phyloP scores from a whole-genome alignment of 1,140 invertebrate genomes.

The Eulimnadia texana region DNA sequence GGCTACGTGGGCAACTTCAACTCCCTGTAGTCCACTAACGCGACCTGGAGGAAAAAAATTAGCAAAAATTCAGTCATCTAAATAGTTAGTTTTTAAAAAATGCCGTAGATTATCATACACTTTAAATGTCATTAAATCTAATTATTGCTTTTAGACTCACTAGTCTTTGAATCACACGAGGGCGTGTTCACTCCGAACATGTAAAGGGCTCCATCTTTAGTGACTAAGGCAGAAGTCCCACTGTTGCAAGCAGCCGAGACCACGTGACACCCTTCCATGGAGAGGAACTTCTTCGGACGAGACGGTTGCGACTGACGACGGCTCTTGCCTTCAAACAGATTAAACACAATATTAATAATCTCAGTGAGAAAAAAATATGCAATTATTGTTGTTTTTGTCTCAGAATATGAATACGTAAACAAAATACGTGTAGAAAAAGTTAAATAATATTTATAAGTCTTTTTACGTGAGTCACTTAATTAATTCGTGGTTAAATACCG shows the following conservation, averaged over 20 bases:
- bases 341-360: not conserved
- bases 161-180: conserved; percentile 62
- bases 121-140: not conserved
- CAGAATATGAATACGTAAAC: too few relatives aligned
- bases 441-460: too few relatives aligned
- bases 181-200: conserved; percentile 93
- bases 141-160: too few relatives aligned
- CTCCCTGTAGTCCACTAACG: conserved; percentile 57
- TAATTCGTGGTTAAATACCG: too few relatives aligned
- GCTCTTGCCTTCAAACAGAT: conserved; percentile 39
- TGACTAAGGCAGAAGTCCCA: conserved; percentile 82
- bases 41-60: too few relatives aligned
- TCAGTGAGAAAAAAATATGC: not conserved
- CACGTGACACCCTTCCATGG: conserved; percentile 71
- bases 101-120: not conserved
- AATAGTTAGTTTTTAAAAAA: not conserved
- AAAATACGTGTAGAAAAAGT: too few relatives aligned
- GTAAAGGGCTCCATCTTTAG: conserved; percentile 68
- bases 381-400: not conserved
- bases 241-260: conserved; percentile 79
- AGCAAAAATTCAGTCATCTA: conserved; percentile 16
- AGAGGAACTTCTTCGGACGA: conserved; percentile 82
- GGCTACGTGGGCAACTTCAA: conserved; percentile 64
- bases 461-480: too few relatives aligned
- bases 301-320: conserved; percentile 74